Percentiles rank a stretch among this genome's conserved stretches.
These are phyloP conservation scores for Criorhina ranunculi DNA, from an alignment of 2,888 invertebrate genomes.

Conservation along the genomic window DNA sequence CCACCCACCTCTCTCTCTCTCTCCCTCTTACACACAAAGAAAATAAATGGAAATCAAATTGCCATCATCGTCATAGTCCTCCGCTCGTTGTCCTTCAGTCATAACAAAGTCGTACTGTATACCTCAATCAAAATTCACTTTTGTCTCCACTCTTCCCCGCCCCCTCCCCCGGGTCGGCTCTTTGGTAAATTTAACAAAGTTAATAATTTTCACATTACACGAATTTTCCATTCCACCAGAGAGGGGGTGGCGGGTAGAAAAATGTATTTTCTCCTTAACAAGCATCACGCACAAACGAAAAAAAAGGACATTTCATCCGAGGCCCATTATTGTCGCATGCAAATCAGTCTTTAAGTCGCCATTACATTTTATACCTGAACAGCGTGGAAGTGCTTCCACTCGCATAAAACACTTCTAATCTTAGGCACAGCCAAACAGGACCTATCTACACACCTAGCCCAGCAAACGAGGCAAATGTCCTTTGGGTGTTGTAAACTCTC, in stretches of 20 bases:
- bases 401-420: conserved; percentile 53
- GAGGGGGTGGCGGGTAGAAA: background rate
- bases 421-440: background rate
- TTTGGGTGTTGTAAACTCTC: conserved; percentile 25
- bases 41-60: conserved; percentile 69
- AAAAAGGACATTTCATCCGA: conserved; percentile 57
- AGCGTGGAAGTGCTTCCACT: conserved; percentile 19
- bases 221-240: conserved; percentile 51
- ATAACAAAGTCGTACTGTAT: conserved; percentile 52
- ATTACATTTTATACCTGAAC: conserved; percentile 59
- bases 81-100: conserved; percentile 41
- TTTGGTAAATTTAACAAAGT: conserved; percentile 55
- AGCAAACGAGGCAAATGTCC: conserved; percentile 21
- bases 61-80: conserved; percentile 58
- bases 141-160: conserved; percentile 5
- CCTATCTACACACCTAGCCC: background rate
- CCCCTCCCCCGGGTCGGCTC: background rate
- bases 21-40: background rate
- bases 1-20: background rate
- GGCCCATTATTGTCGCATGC: conserved; percentile 71
- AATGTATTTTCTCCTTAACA: conserved; percentile 43
- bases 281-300: conserved; percentile 45
- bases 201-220: conserved; percentile 71
- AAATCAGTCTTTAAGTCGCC: conserved; percentile 69
- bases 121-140: conserved; percentile 71